Evolutionary conservation across 2,888 invertebrate species (phyloP), one percentile per base, ranked within the genome.

Genomic region (Acleris cristana): DNA sequence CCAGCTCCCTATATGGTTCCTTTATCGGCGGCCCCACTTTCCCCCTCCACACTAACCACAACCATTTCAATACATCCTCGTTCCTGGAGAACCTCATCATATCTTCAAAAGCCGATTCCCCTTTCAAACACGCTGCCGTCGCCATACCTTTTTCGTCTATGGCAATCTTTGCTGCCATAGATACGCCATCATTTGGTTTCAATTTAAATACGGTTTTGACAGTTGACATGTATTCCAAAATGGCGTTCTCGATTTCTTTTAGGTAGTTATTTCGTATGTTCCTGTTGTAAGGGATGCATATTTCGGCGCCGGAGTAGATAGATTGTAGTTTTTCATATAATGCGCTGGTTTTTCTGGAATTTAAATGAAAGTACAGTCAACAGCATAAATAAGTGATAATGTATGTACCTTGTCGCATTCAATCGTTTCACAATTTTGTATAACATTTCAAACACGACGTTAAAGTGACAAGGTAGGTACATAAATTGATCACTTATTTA

Each of bases 41-140:
- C 71, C 95, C 89, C 70, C 96, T 90, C 96, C 96, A 97, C 6
- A 88, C 86, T 18, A 89, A 79, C 96, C 96, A 97, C 0, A 94
- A 86, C 94, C 94, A 94, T 70, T 86, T 85, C 62, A 96, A 84
- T 56, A 94, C 89, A 4, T 85, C 78, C 71, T 92, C 89, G 30
- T 90, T 87, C 57, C 79, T 89, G 1, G 91, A 87, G 61, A 85
- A 82, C 18, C 87, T 84, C 94, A 96, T 95, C 53, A 96, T 75
- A 16, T 86, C 86, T 58, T 95, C 94, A 73, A 96, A 85, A 75
- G 95, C 95, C 0, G 93, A 92, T 79, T 96, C 96, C 0, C 95
- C 95, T 69, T 89, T 87, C 48, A 95, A 86, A 80, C 95, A 96
- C n/a, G 88, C 14, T 5, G 2, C 19, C 60, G 66, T 0, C 73